Base-by-base conservation (phyloP, 2,113 vertebrate genomes). In the Nothocercus nigrocapillus region DNA sequence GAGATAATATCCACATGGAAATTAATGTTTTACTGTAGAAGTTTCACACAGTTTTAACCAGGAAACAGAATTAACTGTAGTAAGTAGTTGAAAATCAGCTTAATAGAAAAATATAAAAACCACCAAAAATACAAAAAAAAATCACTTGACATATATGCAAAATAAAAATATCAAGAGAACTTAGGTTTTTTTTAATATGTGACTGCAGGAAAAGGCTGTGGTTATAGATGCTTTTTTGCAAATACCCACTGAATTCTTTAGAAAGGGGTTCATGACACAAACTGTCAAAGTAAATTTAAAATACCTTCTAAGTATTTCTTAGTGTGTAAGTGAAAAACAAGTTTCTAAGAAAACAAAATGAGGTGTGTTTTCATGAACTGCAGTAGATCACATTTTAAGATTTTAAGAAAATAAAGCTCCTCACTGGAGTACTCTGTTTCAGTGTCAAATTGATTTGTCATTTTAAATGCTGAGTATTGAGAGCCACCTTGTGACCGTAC, bases 401-500 rank as follows among this genome's bases (percentile, higher is more conserved):
- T 85, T 77, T 82, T 85, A 79, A 56, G 36, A 42, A 93, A 82
- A 49, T 45, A 78, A 88, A 75, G 16, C 14, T 80, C 58, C 30
- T 45, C 38, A 27, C 36, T 2, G 17, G 38, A 32, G 32, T 21
- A n/a, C 17, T 58, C 47, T 27, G 28, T 34, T 88, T 70, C 4
- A 1, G 53, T 49, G 69, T 45, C 22, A 0, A 54, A 30, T 13
- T 53, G 10, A 2, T 13, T 40, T 56, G 1, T 54, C 3, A 30
- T 75, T 83, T 95, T 94, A 74, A 97, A 84, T 92, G 24, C 45
- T 94, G 89, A 64, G 91, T 59, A 36, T 96, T 85, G 97, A 97
- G 97, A 90, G 97, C 96, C 97, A 98, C 89, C 97, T 91, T 92
- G 97, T 97, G 97, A 95, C 88, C 53, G 0, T 88, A 8, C 28